Conservation (phyloP, 2,888 invertebrate genomes). For the Cepaea hortensis region DNA sequence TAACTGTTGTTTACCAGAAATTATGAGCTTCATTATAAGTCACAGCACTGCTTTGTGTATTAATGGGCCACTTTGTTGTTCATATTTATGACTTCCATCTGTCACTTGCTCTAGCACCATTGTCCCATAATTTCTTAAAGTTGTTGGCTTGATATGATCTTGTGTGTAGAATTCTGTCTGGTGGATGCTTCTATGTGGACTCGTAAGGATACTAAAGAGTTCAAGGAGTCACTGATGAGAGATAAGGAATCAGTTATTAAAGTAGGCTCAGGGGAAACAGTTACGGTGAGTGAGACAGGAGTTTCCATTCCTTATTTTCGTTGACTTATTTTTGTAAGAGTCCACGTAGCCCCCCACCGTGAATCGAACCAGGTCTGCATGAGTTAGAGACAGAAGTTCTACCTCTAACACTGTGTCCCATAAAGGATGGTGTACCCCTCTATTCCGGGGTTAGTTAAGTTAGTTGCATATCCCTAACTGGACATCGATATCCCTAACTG, state of each 20-base stretch:
- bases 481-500: too few relatives aligned
- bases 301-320: not conserved
- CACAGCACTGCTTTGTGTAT: conserved; percentile 23
- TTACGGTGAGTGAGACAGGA: conserved; percentile 83
- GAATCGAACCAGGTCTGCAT: too few relatives aligned
- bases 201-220: conserved; percentile 88
- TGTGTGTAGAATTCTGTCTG: conserved; percentile 54
- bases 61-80: conserved; percentile 19
- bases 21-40: not conserved
- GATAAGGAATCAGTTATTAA: conserved; percentile 92
- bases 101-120: not conserved
- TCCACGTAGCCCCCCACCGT: too few relatives aligned
- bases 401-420: too few relatives aligned
- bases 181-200: conserved; percentile 95
- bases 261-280: conserved; percentile 97
- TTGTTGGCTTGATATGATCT: conserved; percentile 23
- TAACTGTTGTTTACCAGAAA: too few relatives aligned
- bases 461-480: too few relatives aligned
- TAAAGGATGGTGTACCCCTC: too few relatives aligned
- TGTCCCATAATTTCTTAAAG: not conserved
- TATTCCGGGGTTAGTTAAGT: too few relatives aligned
- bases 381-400: too few relatives aligned
- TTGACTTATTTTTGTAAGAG: too few relatives aligned
- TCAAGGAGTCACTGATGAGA: conserved; percentile 90
- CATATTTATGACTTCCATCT: not conserved